Evolutionary conservation across 1,140 invertebrate genomes (phyloP), one percentile per base, ranked within the genome.

Genomic region (honey bee (Apis mellifera)): DNA sequence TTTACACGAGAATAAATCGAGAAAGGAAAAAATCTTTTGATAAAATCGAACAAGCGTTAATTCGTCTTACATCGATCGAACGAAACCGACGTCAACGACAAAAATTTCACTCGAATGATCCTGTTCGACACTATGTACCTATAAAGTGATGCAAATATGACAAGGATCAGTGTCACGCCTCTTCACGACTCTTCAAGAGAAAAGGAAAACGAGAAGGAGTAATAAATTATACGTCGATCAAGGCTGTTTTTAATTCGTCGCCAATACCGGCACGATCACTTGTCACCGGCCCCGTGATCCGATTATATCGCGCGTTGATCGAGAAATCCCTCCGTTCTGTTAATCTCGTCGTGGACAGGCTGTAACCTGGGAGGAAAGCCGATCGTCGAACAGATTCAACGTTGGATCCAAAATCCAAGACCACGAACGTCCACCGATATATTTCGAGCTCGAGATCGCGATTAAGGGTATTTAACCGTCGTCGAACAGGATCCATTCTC

Each of bases 231-330:
- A 23, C 66, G 32, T 76, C 26, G 19, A 15, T 42, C 21, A 55
- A 15, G 15, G 17, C 32, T 60, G 50, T 52, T 42, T 52, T n/a
- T 19, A 26, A 72, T 55, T 73, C 59, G n/a, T 48, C 0, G 59
- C 55, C 32, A 32, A 54, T 69, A 74, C 83, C 80, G 68, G 82
- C 88, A 85, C 76, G 83, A 90, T 88, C 85, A 75, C 78, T 62
- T 69, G 76, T 84, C 83, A 82, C 70, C 23, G 65, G 80, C 85
- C 42, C 68, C 80, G 75, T 90, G 66, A 90, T 89, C 83, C 88
- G 90, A 89, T 90, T 90, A 90, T 84, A 84, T 84, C 86, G 85
- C 78, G 73, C 64, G 77, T 19, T 71, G 80, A 84, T 86, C 78
- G 73, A 66, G 72, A 69, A 72, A 78, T 84, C 62, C 66, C n/a